Percentiles rank a stretch among this genome's conserved stretches.
These are phyloP conservation scores for Nomada ferruginata DNA, from an alignment of 2,888 invertebrate species.

Conservation along the genomic window DNA sequence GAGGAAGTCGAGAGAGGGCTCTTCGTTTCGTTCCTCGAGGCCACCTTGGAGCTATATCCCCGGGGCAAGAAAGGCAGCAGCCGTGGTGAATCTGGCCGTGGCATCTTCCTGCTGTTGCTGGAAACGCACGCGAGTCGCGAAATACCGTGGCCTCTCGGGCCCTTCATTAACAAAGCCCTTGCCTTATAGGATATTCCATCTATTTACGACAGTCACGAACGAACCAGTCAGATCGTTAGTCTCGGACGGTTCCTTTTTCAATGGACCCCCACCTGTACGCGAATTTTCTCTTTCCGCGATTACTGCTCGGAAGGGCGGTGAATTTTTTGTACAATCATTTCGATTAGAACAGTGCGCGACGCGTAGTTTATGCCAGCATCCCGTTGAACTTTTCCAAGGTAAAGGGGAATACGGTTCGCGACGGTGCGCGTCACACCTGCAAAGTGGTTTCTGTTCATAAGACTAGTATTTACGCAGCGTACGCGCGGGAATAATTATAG, in stretches of 20 bases:
- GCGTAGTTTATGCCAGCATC: too few species aligned
- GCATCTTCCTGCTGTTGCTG: conserved; percentile 67
- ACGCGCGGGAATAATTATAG: conserved; percentile 40
- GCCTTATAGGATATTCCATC: conserved; percentile 73
- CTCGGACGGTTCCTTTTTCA: conserved; percentile 63
- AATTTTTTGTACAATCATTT: too few species aligned
- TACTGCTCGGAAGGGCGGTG: too few species aligned
- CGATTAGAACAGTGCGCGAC: too few species aligned
- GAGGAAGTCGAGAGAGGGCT: conserved; percentile 49
- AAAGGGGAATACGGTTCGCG: too few species aligned
- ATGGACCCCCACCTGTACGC: conserved; percentile 36
- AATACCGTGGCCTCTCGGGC: conserved; percentile 60
- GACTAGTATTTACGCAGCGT: too few species aligned
- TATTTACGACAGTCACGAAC: conserved; percentile 74
- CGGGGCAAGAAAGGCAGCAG: conserved; percentile 46
- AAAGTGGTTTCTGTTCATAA: too few species aligned
- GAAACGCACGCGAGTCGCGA: conserved; percentile 76
- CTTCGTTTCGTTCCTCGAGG: conserved; percentile 34
- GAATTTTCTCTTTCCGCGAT: background rate
- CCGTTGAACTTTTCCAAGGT: too few species aligned
- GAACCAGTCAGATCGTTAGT: conserved; percentile 66
- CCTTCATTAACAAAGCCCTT: conserved; percentile 73
- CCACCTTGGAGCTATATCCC: conserved; percentile 51
- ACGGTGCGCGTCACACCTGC: too few species aligned
- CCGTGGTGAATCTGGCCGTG: conserved; percentile 65